phyloP scores from a whole-genome alignment of 2,888 invertebrate genomes.

The Protophormia terraenovae region DNA sequence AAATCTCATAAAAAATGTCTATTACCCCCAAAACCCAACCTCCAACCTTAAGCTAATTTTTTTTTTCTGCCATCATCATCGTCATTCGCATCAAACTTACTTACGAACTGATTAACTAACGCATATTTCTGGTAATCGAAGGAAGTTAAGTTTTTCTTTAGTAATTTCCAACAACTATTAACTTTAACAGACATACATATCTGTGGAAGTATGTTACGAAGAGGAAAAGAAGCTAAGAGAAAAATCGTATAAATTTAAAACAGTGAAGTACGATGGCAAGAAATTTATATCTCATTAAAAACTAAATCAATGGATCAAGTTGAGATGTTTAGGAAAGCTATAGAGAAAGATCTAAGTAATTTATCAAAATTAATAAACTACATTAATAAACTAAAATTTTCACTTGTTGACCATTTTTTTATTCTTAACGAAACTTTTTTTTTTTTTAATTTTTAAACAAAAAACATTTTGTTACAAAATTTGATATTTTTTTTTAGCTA shows the following conservation, averaged over 20 bases:
- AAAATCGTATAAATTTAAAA: neutral
- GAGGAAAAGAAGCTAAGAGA: neutral
- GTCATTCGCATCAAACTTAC: slow-evolving; percentile 35
- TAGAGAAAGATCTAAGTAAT: too few species aligned
- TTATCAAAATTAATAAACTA: too few species aligned
- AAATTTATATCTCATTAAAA: too few species aligned
- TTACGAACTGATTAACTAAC: slow-evolving; percentile 53
- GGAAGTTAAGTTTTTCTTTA: slow-evolving; percentile 24
- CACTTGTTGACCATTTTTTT: too few species aligned
- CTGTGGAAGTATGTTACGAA: neutral
- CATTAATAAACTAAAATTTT: too few species aligned
- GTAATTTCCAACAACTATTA: slow-evolving; percentile 9
- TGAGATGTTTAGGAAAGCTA: too few species aligned
- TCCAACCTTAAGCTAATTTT: slow-evolving; percentile 49
- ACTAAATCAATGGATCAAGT: too few species aligned
- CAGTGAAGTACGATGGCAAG: too few species aligned
- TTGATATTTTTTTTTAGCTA: too few species aligned
- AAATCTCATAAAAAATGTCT: slow-evolving; percentile 39
- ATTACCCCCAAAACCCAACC: slow-evolving; percentile 41
- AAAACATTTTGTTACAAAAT: too few species aligned
- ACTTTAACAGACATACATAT: slow-evolving; percentile 26
- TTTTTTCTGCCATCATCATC: slow-evolving; percentile 4
- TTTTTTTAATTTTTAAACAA: too few species aligned
- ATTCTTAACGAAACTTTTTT: too few species aligned
- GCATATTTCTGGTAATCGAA: slow-evolving; percentile 36